A percentile compares a stretch with the other conserved stretches of the same genome.
phyloP scores from a whole-genome alignment of 1,140 invertebrate genomes.

The Hyphantria cunea region DNA sequence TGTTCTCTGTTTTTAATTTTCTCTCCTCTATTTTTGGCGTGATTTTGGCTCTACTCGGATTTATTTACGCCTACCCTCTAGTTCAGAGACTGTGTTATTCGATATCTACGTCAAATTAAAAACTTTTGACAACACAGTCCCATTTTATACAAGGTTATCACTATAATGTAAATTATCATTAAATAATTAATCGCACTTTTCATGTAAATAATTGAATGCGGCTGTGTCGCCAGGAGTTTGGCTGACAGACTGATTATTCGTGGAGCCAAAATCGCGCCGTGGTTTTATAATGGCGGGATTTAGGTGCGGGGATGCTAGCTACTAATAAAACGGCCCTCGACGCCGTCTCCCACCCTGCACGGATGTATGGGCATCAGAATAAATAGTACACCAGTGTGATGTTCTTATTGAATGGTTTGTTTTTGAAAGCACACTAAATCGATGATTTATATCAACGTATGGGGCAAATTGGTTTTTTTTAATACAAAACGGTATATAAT shows the following conservation, averaged over 20 bases:
- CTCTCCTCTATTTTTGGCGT: constrained; percentile 19
- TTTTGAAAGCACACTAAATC: background rate
- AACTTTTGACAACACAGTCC: background rate
- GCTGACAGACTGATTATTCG: constrained; percentile 14
- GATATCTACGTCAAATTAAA: too few species aligned
- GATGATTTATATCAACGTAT: background rate
- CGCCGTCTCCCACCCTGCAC: constrained; percentile 23
- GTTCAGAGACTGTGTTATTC: too few species aligned
- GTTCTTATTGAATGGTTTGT: constrained; percentile 3
- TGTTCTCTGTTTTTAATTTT: constrained; percentile 27
- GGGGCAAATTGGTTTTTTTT: too few species aligned
- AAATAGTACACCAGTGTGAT: constrained; percentile 8
- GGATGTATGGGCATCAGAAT: constrained; percentile 19
- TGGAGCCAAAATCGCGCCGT: constrained; percentile 37
- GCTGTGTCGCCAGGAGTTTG: background rate
- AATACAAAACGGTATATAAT: too few species aligned
- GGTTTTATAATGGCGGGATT: constrained; percentile 16
- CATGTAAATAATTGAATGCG: constrained; percentile 15
- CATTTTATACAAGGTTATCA: background rate
- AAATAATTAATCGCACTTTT: background rate
- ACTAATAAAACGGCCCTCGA: constrained; percentile 31
- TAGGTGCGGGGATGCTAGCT: constrained; percentile 38
- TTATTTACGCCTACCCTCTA: background rate
- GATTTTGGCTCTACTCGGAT: constrained; percentile 15
- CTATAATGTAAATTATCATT: constrained; percentile 9